These are phyloP conservation scores for Hyposoter dolosus DNA, from an alignment of 2,888 invertebrate genomes.

Conservation along the genomic window DNA sequence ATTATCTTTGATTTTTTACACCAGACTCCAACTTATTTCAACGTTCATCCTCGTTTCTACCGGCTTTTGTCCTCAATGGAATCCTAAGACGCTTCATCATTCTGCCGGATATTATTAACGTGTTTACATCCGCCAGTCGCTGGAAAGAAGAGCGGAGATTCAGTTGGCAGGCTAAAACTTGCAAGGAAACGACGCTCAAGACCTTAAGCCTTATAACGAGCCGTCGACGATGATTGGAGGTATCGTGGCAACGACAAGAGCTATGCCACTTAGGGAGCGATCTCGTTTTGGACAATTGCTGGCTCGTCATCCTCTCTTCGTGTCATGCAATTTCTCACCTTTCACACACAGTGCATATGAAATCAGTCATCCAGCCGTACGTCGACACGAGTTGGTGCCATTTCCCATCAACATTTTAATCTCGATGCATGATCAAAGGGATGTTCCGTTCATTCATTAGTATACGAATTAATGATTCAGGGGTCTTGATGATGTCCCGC, in stretches of 20 bases:
- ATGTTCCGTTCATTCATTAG: background rate
- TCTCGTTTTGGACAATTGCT: constrained; percentile 33
- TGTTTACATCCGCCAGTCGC: background rate
- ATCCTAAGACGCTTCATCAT: background rate
- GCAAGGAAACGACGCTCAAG: constrained; percentile 50
- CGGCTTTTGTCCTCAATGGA: background rate
- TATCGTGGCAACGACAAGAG: constrained; percentile 77
- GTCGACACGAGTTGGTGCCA: background rate
- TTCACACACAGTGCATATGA: constrained; percentile 11
- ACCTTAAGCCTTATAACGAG: constrained; percentile 76
- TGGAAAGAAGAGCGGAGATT: constrained; percentile 10
- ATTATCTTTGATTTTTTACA: background rate
- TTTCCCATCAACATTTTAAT: constrained; percentile 8
- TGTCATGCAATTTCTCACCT: constrained; percentile 32
- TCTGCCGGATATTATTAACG: background rate
- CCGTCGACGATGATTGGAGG: constrained; percentile 74
- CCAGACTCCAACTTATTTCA: background rate
- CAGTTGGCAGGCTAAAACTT: background rate
- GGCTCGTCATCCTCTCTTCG: constrained; percentile 29
- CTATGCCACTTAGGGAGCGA: constrained; percentile 43
- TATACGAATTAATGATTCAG: background rate
- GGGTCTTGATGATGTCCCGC: background rate
- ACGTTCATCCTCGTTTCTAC: background rate
- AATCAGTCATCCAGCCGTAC: background rate
- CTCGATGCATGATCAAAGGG: background rate